A percentile compares a stretch with the other conserved stretches of the same genome.
These are phyloP conservation scores for Rotaria sp. DNA, from an alignment of 2,888 invertebrate genomes.

Conservation along the genomic window DNA sequence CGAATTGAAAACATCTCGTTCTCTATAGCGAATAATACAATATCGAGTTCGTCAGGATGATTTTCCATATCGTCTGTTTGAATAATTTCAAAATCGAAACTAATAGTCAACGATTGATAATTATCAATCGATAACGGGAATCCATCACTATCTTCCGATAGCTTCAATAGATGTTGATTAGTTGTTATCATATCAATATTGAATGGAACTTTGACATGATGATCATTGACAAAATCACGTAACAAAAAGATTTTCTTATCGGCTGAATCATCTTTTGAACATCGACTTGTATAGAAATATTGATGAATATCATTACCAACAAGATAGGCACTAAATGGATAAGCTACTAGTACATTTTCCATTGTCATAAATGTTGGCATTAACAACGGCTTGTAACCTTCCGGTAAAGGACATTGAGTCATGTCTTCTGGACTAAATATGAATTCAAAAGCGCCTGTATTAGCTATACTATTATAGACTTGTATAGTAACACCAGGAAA, in stretches of 20 bases:
- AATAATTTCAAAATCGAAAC: not conserved
- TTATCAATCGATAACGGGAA: not conserved
- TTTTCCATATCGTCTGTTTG: too few species aligned
- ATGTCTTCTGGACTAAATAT: slow-evolving; percentile 14
- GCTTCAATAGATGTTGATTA: not conserved
- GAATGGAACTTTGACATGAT: not conserved
- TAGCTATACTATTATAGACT: not conserved
- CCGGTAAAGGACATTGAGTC: not conserved
- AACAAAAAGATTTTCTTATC: too few species aligned
- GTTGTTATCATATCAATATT: not conserved
- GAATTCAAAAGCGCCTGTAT: not conserved
- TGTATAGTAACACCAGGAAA: not conserved
- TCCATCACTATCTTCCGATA: not conserved
- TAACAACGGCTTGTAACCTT: not conserved
- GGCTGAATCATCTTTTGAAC: too few species aligned
- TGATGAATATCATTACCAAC: not conserved
- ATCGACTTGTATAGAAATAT: not conserved
- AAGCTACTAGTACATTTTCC: not conserved
- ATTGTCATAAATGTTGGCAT: not conserved
- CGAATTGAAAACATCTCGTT: not conserved
- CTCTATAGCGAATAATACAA: not conserved
- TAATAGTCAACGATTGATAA: not conserved
- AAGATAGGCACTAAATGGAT: not conserved
- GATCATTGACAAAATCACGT: not conserved
- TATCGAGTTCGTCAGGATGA: not conserved